A percentile compares a stretch with the other conserved stretches of the same genome.
Conservation (phyloP, 1,140 invertebrate species). For the Aphaenogaster floridana region DNA sequence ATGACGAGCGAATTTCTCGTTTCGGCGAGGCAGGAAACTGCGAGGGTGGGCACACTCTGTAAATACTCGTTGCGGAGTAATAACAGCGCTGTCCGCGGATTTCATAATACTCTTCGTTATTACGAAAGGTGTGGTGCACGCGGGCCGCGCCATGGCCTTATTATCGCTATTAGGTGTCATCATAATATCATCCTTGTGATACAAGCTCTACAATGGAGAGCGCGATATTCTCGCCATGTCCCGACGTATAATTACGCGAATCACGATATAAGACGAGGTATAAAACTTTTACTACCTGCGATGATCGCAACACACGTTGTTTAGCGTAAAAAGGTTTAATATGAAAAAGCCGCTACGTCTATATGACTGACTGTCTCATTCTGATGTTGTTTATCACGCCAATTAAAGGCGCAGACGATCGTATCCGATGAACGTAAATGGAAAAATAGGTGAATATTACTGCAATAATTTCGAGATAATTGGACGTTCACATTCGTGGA, state of each 20-base stretch:
- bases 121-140: background rate
- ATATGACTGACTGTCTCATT: background rate
- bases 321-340: background rate
- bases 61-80: constrained; percentile 45
- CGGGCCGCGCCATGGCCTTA: background rate
- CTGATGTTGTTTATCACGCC: background rate
- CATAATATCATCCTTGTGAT: background rate
- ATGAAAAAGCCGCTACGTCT: background rate
- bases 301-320: background rate
- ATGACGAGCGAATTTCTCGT: constrained; percentile 43
- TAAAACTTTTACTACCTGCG: background rate
- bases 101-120: constrained; percentile 42
- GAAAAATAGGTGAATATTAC: background rate
- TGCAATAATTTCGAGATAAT: background rate
- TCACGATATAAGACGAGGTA: background rate
- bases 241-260: background rate
- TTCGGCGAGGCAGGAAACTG: constrained; percentile 25
- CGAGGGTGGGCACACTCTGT: background rate
- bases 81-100: constrained; percentile 38
- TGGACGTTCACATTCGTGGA: background rate
- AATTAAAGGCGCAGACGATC: background rate
- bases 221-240: background rate
- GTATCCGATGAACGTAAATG: background rate
- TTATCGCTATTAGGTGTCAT: constrained; percentile 43
- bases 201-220: background rate